Evolutionary conservation across 1,140 invertebrate species (phyloP), one percentile per base, ranked within the genome.

Genomic region (Sminthurides bifidus): DNA sequence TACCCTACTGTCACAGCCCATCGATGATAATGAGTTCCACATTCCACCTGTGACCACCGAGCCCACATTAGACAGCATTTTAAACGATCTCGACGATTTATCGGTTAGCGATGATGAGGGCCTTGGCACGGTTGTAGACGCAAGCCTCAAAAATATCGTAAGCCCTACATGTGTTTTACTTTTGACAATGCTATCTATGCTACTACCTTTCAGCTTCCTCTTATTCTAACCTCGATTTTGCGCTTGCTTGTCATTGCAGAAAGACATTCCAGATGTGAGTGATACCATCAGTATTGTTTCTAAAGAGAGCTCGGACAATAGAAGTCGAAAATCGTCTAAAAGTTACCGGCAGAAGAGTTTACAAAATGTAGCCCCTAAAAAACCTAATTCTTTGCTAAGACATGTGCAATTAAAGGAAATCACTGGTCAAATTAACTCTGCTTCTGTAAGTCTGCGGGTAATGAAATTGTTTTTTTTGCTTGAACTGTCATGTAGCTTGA

Each of bases 31-130:
- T 24, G 86, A 90, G 71, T 90, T 85, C 73, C 81, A 85, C 60
- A 82, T 90, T 67, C 87, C 87, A 46, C 75, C 80, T 37, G 77
- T 87, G 49, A 81, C 80, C 50, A 77, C 80, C 66, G 73, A 83
- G 58, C 87, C 85, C n/a, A 83, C 87, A 0, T 72, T 91, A 61
- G 87, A 91, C 69, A 87, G 84, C 66, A 86, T 90, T 66, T 71
- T 92, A 31, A 87, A 84, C 72, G 85, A 87, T 65, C 76, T 78
- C 81, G 82, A 68, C 55, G 77, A 77, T 46, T 77, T 71, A 58
- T 74, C 75, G 59, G 74, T 77, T 61, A 79, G 77, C 61, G 80
- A 78, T 61, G 75, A 79, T 64, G 76, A 76, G 23, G 48, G 41
- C 21, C 54, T 56, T 40, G 29, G 26, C 31, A 35, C 45, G 15